Evolutionary conservation across 2,113 vertebrate species (phyloP), one percentile per base, ranked within the genome.

Genomic region (Kryptolebias marmoratus): DNA sequence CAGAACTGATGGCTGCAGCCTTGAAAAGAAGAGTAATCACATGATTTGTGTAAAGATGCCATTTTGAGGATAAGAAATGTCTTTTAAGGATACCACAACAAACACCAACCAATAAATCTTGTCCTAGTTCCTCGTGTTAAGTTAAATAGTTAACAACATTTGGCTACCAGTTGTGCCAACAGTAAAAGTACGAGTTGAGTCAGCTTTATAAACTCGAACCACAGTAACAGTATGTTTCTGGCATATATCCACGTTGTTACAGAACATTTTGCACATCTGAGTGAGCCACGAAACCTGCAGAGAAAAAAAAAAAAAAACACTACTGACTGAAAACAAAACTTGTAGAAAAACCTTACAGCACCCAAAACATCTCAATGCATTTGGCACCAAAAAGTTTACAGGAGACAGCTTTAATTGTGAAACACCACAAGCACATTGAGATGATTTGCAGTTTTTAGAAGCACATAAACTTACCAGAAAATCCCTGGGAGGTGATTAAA

Each of bases 391-490:
- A 72, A 77, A 53, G 15, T 80, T 73, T 75, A 73, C 52, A 80
- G 62, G 50, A 45, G 18, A 61, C 1, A 79, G 63, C 28, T 66
- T 57, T 36, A 56, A 68, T 42, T 50, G 59, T 28, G 53, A 71
- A 81, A 60, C 66, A 73, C 72, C 56, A 52, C 73, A 63, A 80
- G 65, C 52, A 63, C 64, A 64, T 14, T 52, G 53, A 75, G 45
- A 67, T 66, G 64, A 64, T 80, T 27, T 68, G 50, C 54, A 58
- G 22, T 32, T 42, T 86, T 73, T 65, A 39, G 64, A 71, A 77
- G 52, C 63, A 55, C 45, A 77, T 56, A 77, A 73, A 89, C 87
- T 90, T 85, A 89, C 90, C 83, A 54, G 64, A 80, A 79, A 54
- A 80, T 79, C 65, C 53, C 50, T 45, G 45, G 49, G 71, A 89